Conservation (phyloP, 2,113 vertebrate genomes). For the Alectura lathami region DNA sequence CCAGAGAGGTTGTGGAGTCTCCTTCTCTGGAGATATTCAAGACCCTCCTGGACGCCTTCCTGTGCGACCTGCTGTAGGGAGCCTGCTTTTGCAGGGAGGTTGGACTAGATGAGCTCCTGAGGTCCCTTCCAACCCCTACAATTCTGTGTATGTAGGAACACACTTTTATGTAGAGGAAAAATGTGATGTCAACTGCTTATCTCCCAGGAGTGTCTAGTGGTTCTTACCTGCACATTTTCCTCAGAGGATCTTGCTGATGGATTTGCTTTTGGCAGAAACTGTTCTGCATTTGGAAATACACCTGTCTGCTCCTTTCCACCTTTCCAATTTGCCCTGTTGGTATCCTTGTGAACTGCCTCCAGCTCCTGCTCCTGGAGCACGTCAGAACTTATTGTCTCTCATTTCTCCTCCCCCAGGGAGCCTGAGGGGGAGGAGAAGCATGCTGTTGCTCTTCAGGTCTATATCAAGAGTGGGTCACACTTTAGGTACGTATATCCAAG, state of each 20-base stretch:
- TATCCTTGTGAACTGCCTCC: conserved; percentile 11
- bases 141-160: not conserved
- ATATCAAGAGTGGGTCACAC: not conserved
- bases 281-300: not conserved
- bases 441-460: not conserved
- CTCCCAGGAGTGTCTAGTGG: conserved; percentile 1
- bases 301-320: not conserved
- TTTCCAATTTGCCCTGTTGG: not conserved
- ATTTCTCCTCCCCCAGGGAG: not conserved
- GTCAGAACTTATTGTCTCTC: not conserved
- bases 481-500: not conserved
- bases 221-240: not conserved
- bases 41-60: too few relatives aligned
- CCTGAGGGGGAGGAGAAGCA: not conserved
- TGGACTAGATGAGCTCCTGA: too few relatives aligned
- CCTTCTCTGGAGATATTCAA: too few relatives aligned
- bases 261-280: conserved; percentile 13
- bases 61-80: too few relatives aligned
- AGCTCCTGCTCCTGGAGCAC: not conserved
- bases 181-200: not conserved
- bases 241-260: conserved; percentile 9
- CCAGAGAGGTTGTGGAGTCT: too few relatives aligned
- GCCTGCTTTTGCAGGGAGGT: too few relatives aligned
- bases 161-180: not conserved
- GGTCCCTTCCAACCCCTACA: too few relatives aligned